phyloP scores from a whole-genome alignment of 2,888 invertebrate genomes.

The Shargacucullia verbasci region DNA sequence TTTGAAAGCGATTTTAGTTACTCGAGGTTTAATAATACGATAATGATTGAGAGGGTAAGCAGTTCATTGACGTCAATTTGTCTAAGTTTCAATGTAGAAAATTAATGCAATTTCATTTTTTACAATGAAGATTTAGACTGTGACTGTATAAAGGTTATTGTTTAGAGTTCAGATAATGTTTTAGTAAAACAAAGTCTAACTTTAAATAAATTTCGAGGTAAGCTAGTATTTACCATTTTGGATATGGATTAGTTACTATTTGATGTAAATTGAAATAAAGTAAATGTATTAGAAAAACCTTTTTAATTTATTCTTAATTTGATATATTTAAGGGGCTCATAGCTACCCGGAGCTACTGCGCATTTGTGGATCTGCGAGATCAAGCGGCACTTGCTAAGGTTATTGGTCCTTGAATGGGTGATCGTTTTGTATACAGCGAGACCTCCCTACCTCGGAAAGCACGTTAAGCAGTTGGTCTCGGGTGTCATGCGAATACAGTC shows the following conservation, averaged over 20 bases:
- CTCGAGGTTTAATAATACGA: too few species aligned
- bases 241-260: slow-evolving; percentile 79
- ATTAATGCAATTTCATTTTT: slow-evolving; percentile 16
- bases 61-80: slow-evolving; percentile 4
- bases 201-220: slow-evolving; percentile 45
- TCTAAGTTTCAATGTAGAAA: slow-evolving; percentile 11
- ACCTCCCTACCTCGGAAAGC: too few species aligned
- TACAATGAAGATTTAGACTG: slow-evolving; percentile 36
- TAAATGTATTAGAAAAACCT: slow-evolving; percentile 77
- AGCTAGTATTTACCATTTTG: slow-evolving; percentile 73
- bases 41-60: too few species aligned
- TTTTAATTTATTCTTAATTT: slow-evolving; percentile 15
- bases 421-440: too few species aligned
- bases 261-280: slow-evolving; percentile 80
- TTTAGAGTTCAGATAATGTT: slow-evolving; percentile 42
- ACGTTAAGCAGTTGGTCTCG: too few species aligned
- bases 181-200: slow-evolving; percentile 35
- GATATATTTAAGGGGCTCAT: too few species aligned
- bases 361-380: too few species aligned
- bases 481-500: too few species aligned
- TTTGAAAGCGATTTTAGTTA: too few species aligned
- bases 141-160: slow-evolving; percentile 33
- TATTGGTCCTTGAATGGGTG: too few species aligned
- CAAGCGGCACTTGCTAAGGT: too few species aligned
- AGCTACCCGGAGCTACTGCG: too few species aligned